Base-by-base conservation (phyloP, 2,113 vertebrate species). In the Suncus etruscus region DNA sequence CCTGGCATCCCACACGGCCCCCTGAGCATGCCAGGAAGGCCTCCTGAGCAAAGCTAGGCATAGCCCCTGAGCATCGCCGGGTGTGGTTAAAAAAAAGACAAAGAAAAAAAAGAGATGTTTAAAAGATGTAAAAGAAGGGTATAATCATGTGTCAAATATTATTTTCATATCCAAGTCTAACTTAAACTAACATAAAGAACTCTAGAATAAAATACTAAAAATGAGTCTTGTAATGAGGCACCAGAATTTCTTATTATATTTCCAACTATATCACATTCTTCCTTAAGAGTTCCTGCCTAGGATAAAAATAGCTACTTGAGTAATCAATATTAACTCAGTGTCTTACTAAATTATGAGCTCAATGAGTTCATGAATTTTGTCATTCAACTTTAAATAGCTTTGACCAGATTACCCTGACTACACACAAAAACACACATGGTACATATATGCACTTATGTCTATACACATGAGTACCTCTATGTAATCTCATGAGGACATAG, bases 231-330 rank as follows among this genome's bases (percentile, higher is more conserved):
- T 74, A 25, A 78, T 25, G 70, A 78, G 74, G 81, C n/a, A 25
- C 18, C 83, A 90, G 54, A 45, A 85, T 93, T 85, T 77, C 65
- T 90, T 87, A 91, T 74, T 32, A 66, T 90, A 86, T 90, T 87
- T 87, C 84, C 83, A 80, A 89, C 70, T 77, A 80, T 73, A 65
- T 86, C 39, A 58, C 70, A 58, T 15, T 31, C 66, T 87, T 92
- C 69, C 68, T 83, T 58, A 74, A 86, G 54, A 86, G 70, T 72
- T 61, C 58, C 29, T 78, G 24, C 69, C 9, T 65, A 29, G 8
- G 31, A 22, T 50, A 69, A 69, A 74, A 83, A 65, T 85, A 86
- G 87, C 78, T 58, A 54, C 45, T 48, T 75, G 87, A 91, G 50
- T 70, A 89, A 77, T 66, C 45, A 78, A 29, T 69, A 22, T 22